phyloP scores from a whole-genome alignment of 2,888 invertebrate genomes.

The Mesorhabditis belari region DNA sequence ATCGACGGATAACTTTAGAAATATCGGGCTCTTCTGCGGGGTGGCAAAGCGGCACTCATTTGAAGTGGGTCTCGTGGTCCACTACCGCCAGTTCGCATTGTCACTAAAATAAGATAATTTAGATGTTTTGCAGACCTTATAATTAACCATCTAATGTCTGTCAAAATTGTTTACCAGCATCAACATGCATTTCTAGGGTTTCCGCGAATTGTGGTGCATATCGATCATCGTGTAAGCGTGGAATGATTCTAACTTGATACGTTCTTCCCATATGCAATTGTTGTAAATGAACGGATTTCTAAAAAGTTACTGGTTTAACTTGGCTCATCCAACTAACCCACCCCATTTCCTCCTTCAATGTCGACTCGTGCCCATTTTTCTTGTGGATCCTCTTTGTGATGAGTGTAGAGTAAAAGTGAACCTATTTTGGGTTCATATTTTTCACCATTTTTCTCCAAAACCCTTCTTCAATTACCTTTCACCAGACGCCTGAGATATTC shows the following conservation, averaged over 20 bases:
- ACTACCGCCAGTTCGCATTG: background rate
- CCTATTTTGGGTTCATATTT: slow-evolving; percentile 32
- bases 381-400: slow-evolving; percentile 26
- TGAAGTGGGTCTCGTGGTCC: background rate
- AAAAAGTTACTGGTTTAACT: slow-evolving; percentile 5
- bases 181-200: background rate
- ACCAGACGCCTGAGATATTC: slow-evolving; percentile 29
- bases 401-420: slow-evolving; percentile 33
- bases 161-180: background rate
- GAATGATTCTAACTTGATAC: slow-evolving; percentile 44
- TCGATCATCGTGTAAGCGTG: slow-evolving; percentile 12
- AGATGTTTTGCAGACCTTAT: background rate
- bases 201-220: background rate
- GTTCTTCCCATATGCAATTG: slow-evolving; percentile 32
- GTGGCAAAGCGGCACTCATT: background rate
- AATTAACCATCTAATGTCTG: background rate
- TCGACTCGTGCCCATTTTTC: slow-evolving; percentile 34
- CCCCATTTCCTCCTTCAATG: slow-evolving; percentile 31
- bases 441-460: slow-evolving; percentile 3
- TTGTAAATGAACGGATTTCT: slow-evolving; percentile 34
- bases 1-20: background rate
- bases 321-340: slow-evolving; percentile 3
- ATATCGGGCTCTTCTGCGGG: background rate
- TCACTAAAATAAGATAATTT: background rate
- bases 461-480: slow-evolving; percentile 20